Evolutionary conservation across 2,888 invertebrate species (phyloP).

Genomic region (Tethea ocularis): DNA sequence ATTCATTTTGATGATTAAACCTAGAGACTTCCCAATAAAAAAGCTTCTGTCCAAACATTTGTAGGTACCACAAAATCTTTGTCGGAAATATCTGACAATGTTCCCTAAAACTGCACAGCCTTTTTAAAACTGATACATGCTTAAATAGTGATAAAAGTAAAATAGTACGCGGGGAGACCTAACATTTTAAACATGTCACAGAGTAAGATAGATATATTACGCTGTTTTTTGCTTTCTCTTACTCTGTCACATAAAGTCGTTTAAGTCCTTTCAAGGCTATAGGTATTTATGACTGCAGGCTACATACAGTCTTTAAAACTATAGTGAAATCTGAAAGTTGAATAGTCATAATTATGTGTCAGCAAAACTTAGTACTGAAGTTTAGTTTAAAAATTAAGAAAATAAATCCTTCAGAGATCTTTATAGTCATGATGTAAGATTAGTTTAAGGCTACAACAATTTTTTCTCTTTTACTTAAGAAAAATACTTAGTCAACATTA

Average conservation of each 20-base stretch:
- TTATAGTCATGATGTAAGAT: not conserved
- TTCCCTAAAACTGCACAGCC: not conserved
- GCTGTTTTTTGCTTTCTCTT: conserved; percentile 12
- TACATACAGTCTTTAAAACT: conserved; percentile 36
- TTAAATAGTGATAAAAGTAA: not conserved
- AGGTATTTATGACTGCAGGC: conserved; percentile 28
- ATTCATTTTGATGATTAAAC: too few relatives aligned
- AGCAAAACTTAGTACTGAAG: not conserved
- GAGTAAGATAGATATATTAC: conserved; percentile 27
- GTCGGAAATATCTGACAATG: not conserved
- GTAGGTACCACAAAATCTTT: not conserved
- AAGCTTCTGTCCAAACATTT: too few relatives aligned
- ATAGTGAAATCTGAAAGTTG: conserved; percentile 18
- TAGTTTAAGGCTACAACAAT: not conserved
- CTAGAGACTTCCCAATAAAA: too few relatives aligned
- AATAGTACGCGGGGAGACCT: not conserved
- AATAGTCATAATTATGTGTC: not conserved
- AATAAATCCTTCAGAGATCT: not conserved
- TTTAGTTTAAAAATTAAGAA: not conserved
- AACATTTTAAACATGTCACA: not conserved
- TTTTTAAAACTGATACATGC: not conserved
- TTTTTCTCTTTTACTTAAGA: not conserved
- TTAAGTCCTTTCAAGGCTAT: not conserved
- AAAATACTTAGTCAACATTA: not conserved
- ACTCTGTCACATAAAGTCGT: not conserved